These are phyloP conservation scores for Latrodectus geometricus DNA, from an alignment of 1,140 invertebrate genomes.

Conservation along the genomic window DNA sequence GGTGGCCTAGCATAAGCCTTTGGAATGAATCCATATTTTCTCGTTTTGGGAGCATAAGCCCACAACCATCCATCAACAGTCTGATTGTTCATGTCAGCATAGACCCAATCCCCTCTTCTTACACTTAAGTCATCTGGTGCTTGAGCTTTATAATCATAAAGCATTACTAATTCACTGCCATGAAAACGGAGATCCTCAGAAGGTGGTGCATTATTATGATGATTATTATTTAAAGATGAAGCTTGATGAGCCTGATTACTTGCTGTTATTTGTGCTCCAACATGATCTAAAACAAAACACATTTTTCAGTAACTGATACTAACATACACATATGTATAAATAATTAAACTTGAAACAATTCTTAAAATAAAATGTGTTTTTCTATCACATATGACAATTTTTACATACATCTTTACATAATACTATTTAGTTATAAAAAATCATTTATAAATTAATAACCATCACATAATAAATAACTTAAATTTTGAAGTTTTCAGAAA, in stretches of 20 bases:
- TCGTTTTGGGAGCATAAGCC: conserved; percentile 91
- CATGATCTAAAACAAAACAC: conserved; percentile 67
- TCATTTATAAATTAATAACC: too few species aligned
- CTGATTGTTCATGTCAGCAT: conserved; percentile 91
- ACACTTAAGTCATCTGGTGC: conserved; percentile 91
- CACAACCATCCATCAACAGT: conserved; percentile 95
- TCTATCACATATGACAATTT: too few species aligned
- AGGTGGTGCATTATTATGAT: conserved; percentile 45
- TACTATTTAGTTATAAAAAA: too few species aligned
- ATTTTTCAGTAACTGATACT: background rate
- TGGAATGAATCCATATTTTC: conserved; percentile 94
- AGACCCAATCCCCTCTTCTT: conserved; percentile 91
- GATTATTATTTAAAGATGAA: conserved; percentile 39
- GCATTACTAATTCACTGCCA: conserved; percentile 90
- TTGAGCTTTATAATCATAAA: conserved; percentile 95
- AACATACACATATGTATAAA: too few species aligned
- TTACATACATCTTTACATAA: too few species aligned
- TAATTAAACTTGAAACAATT: too few species aligned
- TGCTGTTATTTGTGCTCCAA: conserved; percentile 64
- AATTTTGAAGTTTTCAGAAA: too few species aligned
- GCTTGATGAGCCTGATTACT: conserved; percentile 33
- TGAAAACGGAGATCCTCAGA: conserved; percentile 74
- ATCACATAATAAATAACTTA: too few species aligned
- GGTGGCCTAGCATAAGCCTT: conserved; percentile 93
- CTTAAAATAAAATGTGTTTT: too few species aligned